These are phyloP conservation scores for Apoda limacodes DNA, from an alignment of 2,888 invertebrate genomes.

Conservation along the genomic window DNA sequence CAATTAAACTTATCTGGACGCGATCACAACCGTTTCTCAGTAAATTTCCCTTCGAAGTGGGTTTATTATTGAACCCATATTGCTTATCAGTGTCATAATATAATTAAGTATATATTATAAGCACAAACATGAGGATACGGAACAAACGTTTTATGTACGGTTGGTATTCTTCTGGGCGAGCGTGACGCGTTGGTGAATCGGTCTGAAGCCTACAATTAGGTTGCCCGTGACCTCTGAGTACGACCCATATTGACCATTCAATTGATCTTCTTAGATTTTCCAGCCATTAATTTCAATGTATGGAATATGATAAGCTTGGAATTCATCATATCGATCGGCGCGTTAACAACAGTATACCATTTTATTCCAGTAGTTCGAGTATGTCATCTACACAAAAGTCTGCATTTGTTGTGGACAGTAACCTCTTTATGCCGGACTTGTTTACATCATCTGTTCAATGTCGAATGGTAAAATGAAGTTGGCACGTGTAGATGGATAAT, in stretches of 20 bases:
- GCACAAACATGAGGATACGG: slow-evolving; percentile 27
- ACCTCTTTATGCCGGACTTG: no score
- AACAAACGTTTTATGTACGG: slow-evolving; percentile 8
- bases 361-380: no score
- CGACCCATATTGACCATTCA: slow-evolving; percentile 53
- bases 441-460: no score
- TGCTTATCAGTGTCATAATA: slow-evolving; percentile 38
- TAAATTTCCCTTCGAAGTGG: slow-evolving; percentile 41
- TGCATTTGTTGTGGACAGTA: no score
- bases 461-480: no score
- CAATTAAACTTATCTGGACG: slow-evolving; percentile 17
- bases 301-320: no score
- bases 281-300: slow-evolving; percentile 17
- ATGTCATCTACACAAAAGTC: no score
- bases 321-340: no score
- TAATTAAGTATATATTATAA: slow-evolving; percentile 23
- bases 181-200: slow-evolving; percentile 23
- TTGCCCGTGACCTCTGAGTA: slow-evolving; percentile 51
- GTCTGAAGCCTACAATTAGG: slow-evolving; percentile 42
- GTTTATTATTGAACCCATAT: slow-evolving; percentile 39
- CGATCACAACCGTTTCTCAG: slow-evolving; percentile 25
- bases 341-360: no score
- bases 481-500: no score
- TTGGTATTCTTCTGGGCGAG: slow-evolving; percentile 5
- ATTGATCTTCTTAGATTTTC: slow-evolving; percentile 53